phyloP scores from a whole-genome alignment of 2,888 invertebrate genomes.

The Horisme vitalbata region DNA sequence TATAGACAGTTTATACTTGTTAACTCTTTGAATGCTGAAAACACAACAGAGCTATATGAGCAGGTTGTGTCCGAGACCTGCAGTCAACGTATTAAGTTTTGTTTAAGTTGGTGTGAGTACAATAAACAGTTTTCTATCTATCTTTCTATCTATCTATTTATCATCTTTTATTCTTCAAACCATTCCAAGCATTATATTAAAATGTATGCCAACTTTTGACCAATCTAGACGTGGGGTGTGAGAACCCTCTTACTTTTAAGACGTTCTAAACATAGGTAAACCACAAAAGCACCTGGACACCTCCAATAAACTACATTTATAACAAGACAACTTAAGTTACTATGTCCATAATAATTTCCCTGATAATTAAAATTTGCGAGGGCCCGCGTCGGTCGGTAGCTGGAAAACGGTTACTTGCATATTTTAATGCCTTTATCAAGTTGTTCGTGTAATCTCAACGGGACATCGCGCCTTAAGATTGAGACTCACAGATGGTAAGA shows the following conservation, averaged over 20 bases:
- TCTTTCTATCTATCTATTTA: no score
- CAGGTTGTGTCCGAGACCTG: no score
- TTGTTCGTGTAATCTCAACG: slow-evolving; percentile 51
- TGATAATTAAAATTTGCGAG: slow-evolving; percentile 25
- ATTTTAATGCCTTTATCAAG: slow-evolving; percentile 70
- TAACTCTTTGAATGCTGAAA: no score
- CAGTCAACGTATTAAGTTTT: no score
- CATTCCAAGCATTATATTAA: no score
- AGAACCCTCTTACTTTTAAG: neutral
- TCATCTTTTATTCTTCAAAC: no score
- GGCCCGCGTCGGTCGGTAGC: slow-evolving; percentile 16
- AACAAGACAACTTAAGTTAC: slow-evolving; percentile 14
- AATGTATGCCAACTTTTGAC: no score
- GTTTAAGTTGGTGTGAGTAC: no score
- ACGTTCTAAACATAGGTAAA: neutral
- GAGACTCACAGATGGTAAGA: slow-evolving; percentile 41
- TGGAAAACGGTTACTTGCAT: slow-evolving; percentile 53
- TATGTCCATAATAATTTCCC: slow-evolving; percentile 17
- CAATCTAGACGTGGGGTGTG: no score
- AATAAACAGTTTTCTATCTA: no score
- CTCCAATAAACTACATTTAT: slow-evolving; percentile 13
- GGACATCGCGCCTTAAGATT: slow-evolving; percentile 45
- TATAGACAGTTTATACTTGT: no score
- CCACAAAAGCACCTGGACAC: neutral
- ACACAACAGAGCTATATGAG: no score